phyloP scores from a whole-genome alignment of 2,888 invertebrate genomes.

The Diachrysia chrysitis region DNA sequence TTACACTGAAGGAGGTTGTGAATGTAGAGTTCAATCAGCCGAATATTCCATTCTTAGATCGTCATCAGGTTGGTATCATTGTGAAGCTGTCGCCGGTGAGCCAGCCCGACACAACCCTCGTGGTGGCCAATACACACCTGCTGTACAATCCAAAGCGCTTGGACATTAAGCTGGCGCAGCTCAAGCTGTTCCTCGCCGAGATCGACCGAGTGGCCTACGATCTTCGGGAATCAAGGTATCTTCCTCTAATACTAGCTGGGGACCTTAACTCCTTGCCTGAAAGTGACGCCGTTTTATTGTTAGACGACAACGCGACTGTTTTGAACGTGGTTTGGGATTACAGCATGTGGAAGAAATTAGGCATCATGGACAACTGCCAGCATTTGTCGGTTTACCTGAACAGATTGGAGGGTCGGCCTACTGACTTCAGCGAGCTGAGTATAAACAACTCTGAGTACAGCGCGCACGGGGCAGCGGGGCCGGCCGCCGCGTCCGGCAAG shows the following conservation, averaged over 20 bases:
- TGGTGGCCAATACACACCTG: conserved; percentile 29
- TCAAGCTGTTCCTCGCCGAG: conserved; percentile 30
- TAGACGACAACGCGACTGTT: neutral
- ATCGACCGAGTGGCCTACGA: conserved; percentile 25
- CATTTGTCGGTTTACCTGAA: conserved; percentile 1
- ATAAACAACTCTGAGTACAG: conserved; percentile 1
- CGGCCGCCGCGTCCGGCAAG: neutral
- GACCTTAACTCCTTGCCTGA: neutral
- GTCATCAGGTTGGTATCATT: conserved; percentile 24
- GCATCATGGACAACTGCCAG: conserved; percentile 5
- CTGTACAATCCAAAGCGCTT: neutral
- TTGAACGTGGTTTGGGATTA: neutral
- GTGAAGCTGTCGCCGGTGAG: conserved; percentile 14
- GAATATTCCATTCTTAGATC: conserved; percentile 5
- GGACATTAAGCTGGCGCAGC: conserved; percentile 6
- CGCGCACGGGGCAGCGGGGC: neutral
- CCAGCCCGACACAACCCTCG: neutral
- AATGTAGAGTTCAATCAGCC: conserved; percentile 30
- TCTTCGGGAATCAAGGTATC: conserved; percentile 9
- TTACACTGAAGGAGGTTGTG: conserved; percentile 10
- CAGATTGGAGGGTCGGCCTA: neutral
- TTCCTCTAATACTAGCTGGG: conserved; percentile 10
- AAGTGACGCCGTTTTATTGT: neutral
- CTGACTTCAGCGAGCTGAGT: neutral
- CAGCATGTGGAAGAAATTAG: neutral